phyloP scores from a whole-genome alignment of 2,888 invertebrate genomes.

The Malthinus flaveolus region DNA sequence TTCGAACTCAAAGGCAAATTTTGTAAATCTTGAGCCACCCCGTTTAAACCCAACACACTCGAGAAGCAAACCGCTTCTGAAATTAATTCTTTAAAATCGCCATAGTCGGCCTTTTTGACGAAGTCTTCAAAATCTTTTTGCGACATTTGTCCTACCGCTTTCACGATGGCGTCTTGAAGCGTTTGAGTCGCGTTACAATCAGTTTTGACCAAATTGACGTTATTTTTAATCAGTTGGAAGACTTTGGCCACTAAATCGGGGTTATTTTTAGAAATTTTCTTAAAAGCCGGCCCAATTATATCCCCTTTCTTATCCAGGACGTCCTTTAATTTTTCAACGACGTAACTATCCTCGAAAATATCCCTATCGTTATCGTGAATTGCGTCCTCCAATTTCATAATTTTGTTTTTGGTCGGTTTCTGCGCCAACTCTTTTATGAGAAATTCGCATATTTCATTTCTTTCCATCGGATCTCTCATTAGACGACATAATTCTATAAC shows the following conservation, averaged over 20 bases:
- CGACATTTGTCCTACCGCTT: constrained; percentile 66
- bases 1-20: constrained; percentile 59
- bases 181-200: constrained; percentile 68
- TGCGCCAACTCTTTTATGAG: constrained; percentile 53
- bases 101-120: constrained; percentile 54
- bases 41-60: constrained; percentile 68
- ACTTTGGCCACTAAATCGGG: constrained; percentile 64
- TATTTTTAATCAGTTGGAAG: constrained; percentile 63
- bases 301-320: constrained; percentile 66
- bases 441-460: constrained; percentile 48
- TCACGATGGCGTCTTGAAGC: constrained; percentile 68
- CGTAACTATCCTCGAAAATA: constrained; percentile 56
- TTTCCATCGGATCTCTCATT: constrained; percentile 48
- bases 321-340: constrained; percentile 66
- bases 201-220: constrained; percentile 62
- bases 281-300: constrained; percentile 65
- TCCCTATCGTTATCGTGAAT: constrained; percentile 58
- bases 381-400: constrained; percentile 65
- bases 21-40: constrained; percentile 58
- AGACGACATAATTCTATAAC: constrained; percentile 46
- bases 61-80: constrained; percentile 71
- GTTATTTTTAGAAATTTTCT: constrained; percentile 65
- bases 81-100: constrained; percentile 54
- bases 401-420: constrained; percentile 63
- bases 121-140: constrained; percentile 62